Evolutionary conservation across 2,113 vertebrate species (phyloP), one percentile per base, ranked within the genome.

Genomic region (Copsychus sechellarum): DNA sequence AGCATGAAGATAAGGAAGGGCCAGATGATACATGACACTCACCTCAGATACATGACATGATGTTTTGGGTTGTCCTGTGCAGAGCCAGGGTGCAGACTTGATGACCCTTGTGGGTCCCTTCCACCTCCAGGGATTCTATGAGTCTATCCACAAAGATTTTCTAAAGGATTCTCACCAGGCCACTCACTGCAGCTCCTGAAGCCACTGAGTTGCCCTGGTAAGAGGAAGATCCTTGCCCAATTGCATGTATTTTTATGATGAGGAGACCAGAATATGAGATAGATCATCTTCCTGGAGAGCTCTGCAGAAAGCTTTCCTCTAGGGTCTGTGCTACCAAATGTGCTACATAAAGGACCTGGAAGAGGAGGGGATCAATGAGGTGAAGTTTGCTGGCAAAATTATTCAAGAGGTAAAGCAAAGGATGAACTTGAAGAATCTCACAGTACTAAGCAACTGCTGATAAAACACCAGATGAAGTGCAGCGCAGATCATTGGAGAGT

Each of bases 401-500:
- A 36, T 25, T 61, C 23, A 70, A 69, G 50, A 56, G 25, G 28
- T n/a, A 66, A 74, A 89, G 56, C 64, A 77, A 88, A 84, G 29
- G 38, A 81, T 0, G 0, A 71, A 67, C 16, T 8, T 45, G 50
- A 61, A 80, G 45, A 90, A 67, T 51, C 73, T 67, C 28, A 56
- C 43, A 94, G 28, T 50, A 42, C 18, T 13, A 70, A 91, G 81
- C 73, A 89, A 81, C 47, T 51, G 53, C 45, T 58, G 80, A 77
- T 43, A 80, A 86, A 65, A 57, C 0, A 9, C 58, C 51, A 83
- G 64, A 36, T 73, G 77, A 95, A 94, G 78, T 38, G n/a, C 64
- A 77, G 57, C 16, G 31, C 66, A 86, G 77, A 81, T 81, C 87
- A 86, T 77, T 84, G 51, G 3, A 31, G 73, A 79, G 78, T 92